Base-by-base conservation (phyloP, 2,113 vertebrate species). In the Datnioides undecimradiatus region DNA sequence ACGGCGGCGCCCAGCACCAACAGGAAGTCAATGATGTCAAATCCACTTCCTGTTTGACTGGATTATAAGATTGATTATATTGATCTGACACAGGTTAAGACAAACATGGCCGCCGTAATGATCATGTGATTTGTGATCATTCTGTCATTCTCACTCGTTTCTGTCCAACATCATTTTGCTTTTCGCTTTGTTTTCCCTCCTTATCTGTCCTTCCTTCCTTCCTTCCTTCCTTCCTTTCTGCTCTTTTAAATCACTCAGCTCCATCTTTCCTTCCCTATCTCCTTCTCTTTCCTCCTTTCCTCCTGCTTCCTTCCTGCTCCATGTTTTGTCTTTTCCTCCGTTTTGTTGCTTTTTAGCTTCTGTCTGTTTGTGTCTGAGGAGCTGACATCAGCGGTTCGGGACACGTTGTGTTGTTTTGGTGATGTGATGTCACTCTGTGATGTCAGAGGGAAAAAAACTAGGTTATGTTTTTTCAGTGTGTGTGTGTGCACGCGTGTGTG, bases 401-500 rank as follows among this genome's bases (percentile, higher is more conserved):
- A n/a, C n/a, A n/a, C n/a, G 0, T 21, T 48, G n/a, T 49, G 36
- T 33, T 65, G 1, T 19, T 54, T 17, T 38, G 29, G 8, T 14
- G 6, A 6, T 16, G 6, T 8, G 25, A 2, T 17, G 19, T 78
- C 38, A 10, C 52, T 13, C 10, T 57, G 6, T 58, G 54, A 75
- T 71, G 45, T 71, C 52, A 58, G n/a, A 27, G 17, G 7, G 4
- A 52, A 46, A 34, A 62, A 51, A 82, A 65, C 7, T 49, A 31
- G 78, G 72, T 80, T 83, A 73, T 54, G 2, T 55, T 52, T 73
- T 83, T 87, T 85, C 66, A 76, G 58, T 21, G 65, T 66, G 38
- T 51, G 41, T 60, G 55, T 40, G 55, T 36, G 31, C 74, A 33
- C 63, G 76, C 54, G 78, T 62, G 60, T 41, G 40, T 57, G 55